phyloP scores from a whole-genome alignment of 2,888 invertebrate species.

The Nomada ruficornis region DNA sequence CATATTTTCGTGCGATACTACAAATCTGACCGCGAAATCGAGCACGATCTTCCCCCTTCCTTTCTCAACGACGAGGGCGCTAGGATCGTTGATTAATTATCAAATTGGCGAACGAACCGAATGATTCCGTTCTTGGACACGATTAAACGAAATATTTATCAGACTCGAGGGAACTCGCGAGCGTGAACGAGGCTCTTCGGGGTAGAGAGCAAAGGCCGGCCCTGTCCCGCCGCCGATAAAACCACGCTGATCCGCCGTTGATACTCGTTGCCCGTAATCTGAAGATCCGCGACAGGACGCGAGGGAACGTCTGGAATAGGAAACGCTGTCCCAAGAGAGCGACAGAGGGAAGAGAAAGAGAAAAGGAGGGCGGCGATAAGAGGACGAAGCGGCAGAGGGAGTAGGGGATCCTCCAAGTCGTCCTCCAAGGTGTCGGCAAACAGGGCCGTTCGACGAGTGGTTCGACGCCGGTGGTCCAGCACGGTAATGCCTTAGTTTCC shows the following conservation, averaged over 20 bases:
- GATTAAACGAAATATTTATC: conserved; percentile 40
- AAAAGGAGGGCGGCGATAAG: conserved; percentile 50
- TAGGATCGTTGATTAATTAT: neutral
- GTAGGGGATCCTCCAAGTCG: conserved; percentile 60
- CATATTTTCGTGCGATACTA: conserved; percentile 50
- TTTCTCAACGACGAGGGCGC: neutral
- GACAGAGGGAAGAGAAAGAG: conserved; percentile 32
- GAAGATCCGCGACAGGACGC: conserved; percentile 62
- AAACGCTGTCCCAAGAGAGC: conserved; percentile 68
- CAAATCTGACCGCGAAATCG: conserved; percentile 41
- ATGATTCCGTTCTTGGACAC: conserved; percentile 10
- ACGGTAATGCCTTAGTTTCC: conserved; percentile 83
- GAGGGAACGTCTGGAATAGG: conserved; percentile 64
- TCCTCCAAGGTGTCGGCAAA: conserved; percentile 79
- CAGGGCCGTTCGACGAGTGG: conserved; percentile 81
- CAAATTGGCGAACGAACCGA: neutral
- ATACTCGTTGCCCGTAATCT: conserved; percentile 68
- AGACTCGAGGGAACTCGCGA: conserved; percentile 1
- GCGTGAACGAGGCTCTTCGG: conserved; percentile 23
- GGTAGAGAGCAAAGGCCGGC: conserved; percentile 51
- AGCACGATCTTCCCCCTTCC: neutral
- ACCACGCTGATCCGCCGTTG: conserved; percentile 67
- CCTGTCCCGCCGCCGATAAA: conserved; percentile 68
- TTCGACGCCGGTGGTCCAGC: conserved; percentile 82
- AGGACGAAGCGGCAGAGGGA: conserved; percentile 56